Evolutionary conservation across 2,888 invertebrate genomes (phyloP), one percentile per base, ranked within the genome.

Genomic region (Branchellion lobata): DNA sequence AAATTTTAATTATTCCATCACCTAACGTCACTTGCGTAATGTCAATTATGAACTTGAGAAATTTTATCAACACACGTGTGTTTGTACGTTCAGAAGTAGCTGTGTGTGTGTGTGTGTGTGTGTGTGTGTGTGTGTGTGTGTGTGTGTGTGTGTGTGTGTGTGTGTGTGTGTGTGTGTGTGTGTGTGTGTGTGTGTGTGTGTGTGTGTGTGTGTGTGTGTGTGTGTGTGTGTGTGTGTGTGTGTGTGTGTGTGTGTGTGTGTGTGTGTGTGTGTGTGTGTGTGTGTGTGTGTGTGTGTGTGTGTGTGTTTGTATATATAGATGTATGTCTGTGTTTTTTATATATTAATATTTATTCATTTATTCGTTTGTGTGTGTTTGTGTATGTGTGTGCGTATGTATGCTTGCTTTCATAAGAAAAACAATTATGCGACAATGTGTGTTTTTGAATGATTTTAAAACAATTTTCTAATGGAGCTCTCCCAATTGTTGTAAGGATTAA

Each of bases 251-350:
- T 47, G n/a, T 29, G 31, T 47, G 74, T 74, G 74, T 8, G n/a
- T 47, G n/a, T 29, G 27, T 74, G 74, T n/a, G 31, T 47, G 51
- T 47, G 53, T 24, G 47, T 24, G 72, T 72, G 72, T 33, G 72
- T 72, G 72, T n/a, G 72, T 72, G 72, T n/a, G 72, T 72, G 72
- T 36, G 34, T 72, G 72, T 5, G 36, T 72, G 72, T 5, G 36
- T 72, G 33, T n/a, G 72, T 72, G 72, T n/a, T 18, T 72, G 14
- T 36, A 1, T 33, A 21, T 72, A 2, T 34, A 29, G 11, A 27
- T 36, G 40, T 34, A 21, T 40, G n/a, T 47, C 18, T 47, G 47
- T 47, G 47, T 47, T 8, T 47, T 47, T 47, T 47, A 8, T 47
- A 18, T 47, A 14, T 47, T 47, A 14, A 14, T 47, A 18, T 47